Conservation (phyloP, 2,888 invertebrate genomes). For the Cosmia pyralina region DNA sequence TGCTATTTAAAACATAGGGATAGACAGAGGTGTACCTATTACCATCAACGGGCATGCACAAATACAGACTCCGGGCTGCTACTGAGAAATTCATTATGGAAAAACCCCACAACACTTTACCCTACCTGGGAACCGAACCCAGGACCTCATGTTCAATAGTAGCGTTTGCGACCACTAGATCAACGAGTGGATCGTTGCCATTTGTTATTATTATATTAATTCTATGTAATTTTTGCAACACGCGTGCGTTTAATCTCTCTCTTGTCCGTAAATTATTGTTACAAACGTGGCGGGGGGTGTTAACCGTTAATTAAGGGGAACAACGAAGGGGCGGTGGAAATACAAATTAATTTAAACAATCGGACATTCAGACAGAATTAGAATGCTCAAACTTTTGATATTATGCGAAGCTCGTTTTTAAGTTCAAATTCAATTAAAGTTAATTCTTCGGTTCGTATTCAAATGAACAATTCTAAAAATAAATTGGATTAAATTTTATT, state of each 20-base stretch:
- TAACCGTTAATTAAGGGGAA: constrained; percentile 65
- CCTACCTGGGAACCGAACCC: too few relatives aligned
- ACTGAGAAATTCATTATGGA: too few relatives aligned
- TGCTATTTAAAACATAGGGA: not conserved
- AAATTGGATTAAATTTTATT: not conserved
- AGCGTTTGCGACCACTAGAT: too few relatives aligned
- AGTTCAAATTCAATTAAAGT: constrained; percentile 43
- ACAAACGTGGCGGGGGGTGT: constrained; percentile 40
- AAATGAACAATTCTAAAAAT: constrained; percentile 5
- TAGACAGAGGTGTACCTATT: too few relatives aligned
- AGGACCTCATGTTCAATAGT: too few relatives aligned
- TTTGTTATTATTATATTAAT: constrained; percentile 1
- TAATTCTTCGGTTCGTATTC: constrained; percentile 19
- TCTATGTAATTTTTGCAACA: constrained; percentile 26
- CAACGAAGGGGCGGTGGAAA: constrained; percentile 55
- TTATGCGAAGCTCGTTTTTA: constrained; percentile 29
- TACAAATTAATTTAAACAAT: constrained; percentile 68
- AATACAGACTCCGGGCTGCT: too few relatives aligned
- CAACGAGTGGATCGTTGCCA: too few relatives aligned
- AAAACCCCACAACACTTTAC: too few relatives aligned
- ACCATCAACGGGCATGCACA: too few relatives aligned
- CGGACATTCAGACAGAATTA: constrained; percentile 51
- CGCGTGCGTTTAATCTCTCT: constrained; percentile 23
- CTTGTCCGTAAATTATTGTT: constrained; percentile 39
- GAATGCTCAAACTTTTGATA: constrained; percentile 52